Evolutionary conservation across 2,113 vertebrate species (phyloP).

Genomic region (Brachyhypopomus gauderio): DNA sequence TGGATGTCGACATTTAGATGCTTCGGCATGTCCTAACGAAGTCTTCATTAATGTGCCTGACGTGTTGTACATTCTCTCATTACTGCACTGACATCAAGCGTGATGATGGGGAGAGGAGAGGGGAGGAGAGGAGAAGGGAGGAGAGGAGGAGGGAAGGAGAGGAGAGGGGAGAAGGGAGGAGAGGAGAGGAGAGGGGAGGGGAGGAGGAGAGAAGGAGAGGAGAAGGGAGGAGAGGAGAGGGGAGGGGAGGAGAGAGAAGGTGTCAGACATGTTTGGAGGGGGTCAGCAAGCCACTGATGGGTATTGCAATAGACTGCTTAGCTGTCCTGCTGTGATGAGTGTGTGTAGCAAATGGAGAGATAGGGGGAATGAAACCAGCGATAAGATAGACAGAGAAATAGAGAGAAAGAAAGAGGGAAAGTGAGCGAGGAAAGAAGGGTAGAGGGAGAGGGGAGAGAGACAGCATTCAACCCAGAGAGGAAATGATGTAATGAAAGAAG

Average conservation of each 20-base stretch:
- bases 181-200: too few relatives aligned
- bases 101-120: too few relatives aligned
- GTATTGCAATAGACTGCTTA: background rate
- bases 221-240: too few relatives aligned
- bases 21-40: too few relatives aligned
- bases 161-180: too few relatives aligned
- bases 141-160: too few relatives aligned
- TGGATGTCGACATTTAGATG: too few relatives aligned
- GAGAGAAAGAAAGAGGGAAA: constrained; percentile 47
- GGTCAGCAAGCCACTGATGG: background rate
- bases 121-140: too few relatives aligned
- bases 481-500: background rate
- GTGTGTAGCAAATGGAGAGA: constrained; percentile 37
- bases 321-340: background rate
- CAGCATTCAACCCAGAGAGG: background rate
- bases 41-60: too few relatives aligned
- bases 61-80: too few relatives aligned
- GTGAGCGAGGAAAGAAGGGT: constrained; percentile 61
- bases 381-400: constrained; percentile 25
- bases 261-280: background rate
- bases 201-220: too few relatives aligned
- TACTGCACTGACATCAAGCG: too few relatives aligned
- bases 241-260: background rate
- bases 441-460: constrained; percentile 55
- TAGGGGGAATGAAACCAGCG: constrained; percentile 4